Evolutionary conservation across 1,140 invertebrate genomes (phyloP).

Genomic region (Atta cephalotes): DNA sequence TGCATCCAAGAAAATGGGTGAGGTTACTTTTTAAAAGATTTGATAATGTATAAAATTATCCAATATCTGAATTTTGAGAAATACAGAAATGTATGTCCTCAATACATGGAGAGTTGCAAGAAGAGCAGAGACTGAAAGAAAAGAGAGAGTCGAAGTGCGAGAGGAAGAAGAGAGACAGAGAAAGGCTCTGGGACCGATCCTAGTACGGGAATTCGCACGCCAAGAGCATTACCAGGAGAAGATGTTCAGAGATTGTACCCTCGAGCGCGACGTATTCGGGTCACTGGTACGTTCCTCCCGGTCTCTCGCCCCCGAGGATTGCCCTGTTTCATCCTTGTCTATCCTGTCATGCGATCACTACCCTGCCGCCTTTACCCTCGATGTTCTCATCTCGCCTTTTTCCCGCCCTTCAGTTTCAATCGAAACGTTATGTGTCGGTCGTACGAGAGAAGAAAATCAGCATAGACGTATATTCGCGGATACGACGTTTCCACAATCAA

Average conservation of each 20-base stretch:
- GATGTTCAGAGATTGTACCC: constrained; percentile 84
- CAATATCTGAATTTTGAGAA: background rate
- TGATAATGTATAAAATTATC: background rate
- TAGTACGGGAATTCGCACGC: constrained; percentile 78
- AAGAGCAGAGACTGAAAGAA: constrained; percentile 6
- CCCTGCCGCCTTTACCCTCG: background rate
- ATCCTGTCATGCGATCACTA: constrained; percentile 6
- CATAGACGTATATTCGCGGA: constrained; percentile 29
- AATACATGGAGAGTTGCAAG: background rate
- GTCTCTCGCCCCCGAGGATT: constrained; percentile 36
- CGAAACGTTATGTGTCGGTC: constrained; percentile 64
- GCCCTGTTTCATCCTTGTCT: constrained; percentile 56
- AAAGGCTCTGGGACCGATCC: background rate
- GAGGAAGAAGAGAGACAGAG: background rate
- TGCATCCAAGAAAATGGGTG: background rate
- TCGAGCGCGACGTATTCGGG: constrained; percentile 77
- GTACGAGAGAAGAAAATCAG: constrained; percentile 60
- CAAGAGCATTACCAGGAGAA: constrained; percentile 82
- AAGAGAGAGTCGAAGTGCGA: background rate
- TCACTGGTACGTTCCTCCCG: constrained; percentile 69
- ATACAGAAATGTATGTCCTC: background rate
- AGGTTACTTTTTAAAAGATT: background rate
- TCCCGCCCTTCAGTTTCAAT: constrained; percentile 48
- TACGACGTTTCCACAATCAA: constrained; percentile 24
- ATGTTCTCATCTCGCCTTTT: background rate